Percentiles rank a stretch among this genome's conserved stretches.
Evolutionary conservation across 2,888 invertebrate species (phyloP).

Genomic region (Cyclophora punctaria): DNA sequence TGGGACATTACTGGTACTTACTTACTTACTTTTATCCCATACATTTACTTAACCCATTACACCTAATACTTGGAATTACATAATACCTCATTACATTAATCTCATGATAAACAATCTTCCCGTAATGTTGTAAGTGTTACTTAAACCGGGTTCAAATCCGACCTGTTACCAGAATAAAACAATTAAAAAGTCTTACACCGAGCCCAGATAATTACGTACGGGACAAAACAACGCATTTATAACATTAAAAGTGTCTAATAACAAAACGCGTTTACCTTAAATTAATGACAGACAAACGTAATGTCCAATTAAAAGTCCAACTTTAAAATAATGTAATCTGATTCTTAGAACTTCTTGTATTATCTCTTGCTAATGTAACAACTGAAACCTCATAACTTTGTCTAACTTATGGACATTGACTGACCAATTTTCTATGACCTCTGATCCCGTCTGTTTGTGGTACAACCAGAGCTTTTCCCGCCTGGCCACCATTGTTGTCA

Average conservation of each 20-base stretch:
- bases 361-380: constrained; percentile 53
- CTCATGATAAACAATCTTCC: too few relatives aligned
- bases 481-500: constrained; percentile 21
- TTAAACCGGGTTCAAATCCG: too few relatives aligned
- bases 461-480: constrained; percentile 13
- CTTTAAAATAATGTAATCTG: constrained; percentile 40
- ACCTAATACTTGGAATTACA: too few relatives aligned
- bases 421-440: constrained; percentile 29
- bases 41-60: too few relatives aligned
- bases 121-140: too few relatives aligned
- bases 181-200: too few relatives aligned
- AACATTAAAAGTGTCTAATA: constrained; percentile 23
- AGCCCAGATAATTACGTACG: neutral
- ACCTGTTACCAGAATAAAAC: too few relatives aligned
- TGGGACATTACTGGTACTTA: too few relatives aligned
- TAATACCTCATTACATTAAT: too few relatives aligned
- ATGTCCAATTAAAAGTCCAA: constrained; percentile 53
- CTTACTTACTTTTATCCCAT: too few relatives aligned
- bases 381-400: constrained; percentile 40
- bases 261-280: constrained; percentile 39
- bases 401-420: constrained; percentile 37
- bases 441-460: constrained; percentile 4
- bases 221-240: neutral
- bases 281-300: constrained; percentile 29
- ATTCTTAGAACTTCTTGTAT: constrained; percentile 46